Evolutionary conservation across 2,888 invertebrate species (phyloP), one percentile per base, ranked within the genome.

Genomic region (Cryptosula pallasiana): DNA sequence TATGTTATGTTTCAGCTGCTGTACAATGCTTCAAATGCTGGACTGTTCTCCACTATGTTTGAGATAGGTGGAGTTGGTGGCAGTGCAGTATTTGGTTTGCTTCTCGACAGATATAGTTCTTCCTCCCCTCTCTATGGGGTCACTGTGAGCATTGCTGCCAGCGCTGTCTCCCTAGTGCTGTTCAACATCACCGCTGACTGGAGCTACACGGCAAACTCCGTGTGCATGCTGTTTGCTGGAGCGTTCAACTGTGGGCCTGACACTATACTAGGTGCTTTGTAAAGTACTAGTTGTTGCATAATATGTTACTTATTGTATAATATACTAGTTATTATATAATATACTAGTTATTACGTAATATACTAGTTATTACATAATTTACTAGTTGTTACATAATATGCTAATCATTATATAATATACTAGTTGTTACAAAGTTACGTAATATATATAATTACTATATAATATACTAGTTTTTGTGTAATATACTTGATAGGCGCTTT

Each of bases 61-160:
- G 87, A 87, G 75, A 79, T 86, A 35, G 87, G 87, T n/a, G 87
- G 86, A 25, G 83, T 84, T 0, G 34, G 83, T 1, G 87, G 87
- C 0, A 85, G 85, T 77, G 84, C 85, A 54, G 73, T 80, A 0
- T 81, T 86, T 72, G 87, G 87, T 20, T 73, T 84, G 45, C 76
- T 85, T 25, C 78, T 86, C 35, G 85, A 86, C 72, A 80, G 84
- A 71, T 80, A 77, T 72, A 86, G 85, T 75, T 78, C 79, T 58
- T 83, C 84, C 3, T 78, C 81, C 35, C 78, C 83, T 34, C 73
- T 86, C 63, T 74, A 81, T 35, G 85, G 83, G 27, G 83, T 83
- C 69, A 80, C 80, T 69, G 71, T 83, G 71, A 83, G 82, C 55
- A 79, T 80, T 20, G 76, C 80, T 25, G 75, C 81, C 55, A 84